Evolutionary conservation across 2,797 vertebrate genomes (phyloP).

Genomic region (Halcyon leucocephala): DNA sequence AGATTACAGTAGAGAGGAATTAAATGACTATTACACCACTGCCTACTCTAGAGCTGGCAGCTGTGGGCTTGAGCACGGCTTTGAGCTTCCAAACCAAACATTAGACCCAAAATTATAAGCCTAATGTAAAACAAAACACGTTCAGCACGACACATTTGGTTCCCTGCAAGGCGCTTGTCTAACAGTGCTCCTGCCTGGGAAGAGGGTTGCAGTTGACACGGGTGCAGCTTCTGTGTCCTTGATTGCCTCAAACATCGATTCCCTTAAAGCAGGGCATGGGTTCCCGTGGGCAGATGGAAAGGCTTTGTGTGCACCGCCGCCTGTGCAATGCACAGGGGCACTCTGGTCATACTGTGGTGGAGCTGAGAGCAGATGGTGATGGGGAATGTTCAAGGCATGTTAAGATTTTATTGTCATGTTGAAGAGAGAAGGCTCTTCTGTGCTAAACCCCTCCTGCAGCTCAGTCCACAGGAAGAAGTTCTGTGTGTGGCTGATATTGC

Average conservation of each 20-base stretch:
- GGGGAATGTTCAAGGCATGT: not conserved
- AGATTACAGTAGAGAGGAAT: conserved; percentile 65
- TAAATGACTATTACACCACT: conserved; percentile 64
- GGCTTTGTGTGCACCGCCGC: not conserved
- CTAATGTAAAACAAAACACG: conserved; percentile 1
- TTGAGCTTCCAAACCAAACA: conserved; percentile 49
- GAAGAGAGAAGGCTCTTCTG: not conserved
- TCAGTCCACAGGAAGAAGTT: not conserved
- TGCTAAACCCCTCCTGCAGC: not conserved
- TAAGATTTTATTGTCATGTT: rapidly evolving
- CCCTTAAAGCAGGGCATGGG: not conserved
- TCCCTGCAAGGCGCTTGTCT: not conserved
- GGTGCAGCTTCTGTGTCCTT: not conserved
- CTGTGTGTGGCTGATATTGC: not conserved
- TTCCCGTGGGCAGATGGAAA: not conserved
- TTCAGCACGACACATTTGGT: not conserved
- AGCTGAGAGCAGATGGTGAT: not conserved
- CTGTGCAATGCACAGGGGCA: not conserved
- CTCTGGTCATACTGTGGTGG: not conserved
- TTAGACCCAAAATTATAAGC: conserved; percentile 44
- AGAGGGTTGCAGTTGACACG: not conserved
- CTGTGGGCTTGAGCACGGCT: not conserved
- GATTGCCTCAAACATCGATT: not conserved
- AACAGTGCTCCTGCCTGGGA: not conserved
- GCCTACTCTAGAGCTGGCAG: conserved; percentile 50